Conservation (phyloP, 2,113 vertebrate species). For the Tychaedon coryphoeus region DNA sequence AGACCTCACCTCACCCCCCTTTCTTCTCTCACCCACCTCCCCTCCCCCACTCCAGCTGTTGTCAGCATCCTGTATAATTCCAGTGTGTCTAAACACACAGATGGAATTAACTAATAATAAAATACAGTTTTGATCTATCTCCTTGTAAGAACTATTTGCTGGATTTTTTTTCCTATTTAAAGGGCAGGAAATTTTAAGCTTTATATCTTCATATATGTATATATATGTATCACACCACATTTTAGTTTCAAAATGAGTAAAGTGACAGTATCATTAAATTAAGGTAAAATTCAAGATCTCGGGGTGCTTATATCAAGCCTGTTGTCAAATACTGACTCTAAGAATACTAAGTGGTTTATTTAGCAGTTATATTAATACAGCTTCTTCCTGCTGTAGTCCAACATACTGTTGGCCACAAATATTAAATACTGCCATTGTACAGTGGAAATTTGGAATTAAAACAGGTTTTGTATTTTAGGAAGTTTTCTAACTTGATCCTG, state of each 20-base stretch:
- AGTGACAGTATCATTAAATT: not conserved
- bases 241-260: not conserved
- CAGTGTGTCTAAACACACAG: not conserved
- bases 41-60: not conserved
- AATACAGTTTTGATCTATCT: not conserved
- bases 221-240: not conserved
- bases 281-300: not conserved
- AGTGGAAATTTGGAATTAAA: not conserved
- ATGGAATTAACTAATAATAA: not conserved
- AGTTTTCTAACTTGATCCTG: not conserved
- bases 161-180: not conserved
- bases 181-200: not conserved
- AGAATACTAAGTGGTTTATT: not conserved
- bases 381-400: not conserved
- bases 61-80: not conserved
- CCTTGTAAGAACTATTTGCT: not conserved
- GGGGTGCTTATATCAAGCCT: accelerated
- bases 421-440: not conserved
- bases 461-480: not conserved
- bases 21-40: not conserved
- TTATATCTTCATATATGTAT: too few species aligned
- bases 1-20: not conserved
- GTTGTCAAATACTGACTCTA: not conserved
- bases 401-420: not conserved
- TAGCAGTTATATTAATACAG: not conserved